Conservation (phyloP, 1,140 invertebrate species). For the Meloidogyne exigua region DNA sequence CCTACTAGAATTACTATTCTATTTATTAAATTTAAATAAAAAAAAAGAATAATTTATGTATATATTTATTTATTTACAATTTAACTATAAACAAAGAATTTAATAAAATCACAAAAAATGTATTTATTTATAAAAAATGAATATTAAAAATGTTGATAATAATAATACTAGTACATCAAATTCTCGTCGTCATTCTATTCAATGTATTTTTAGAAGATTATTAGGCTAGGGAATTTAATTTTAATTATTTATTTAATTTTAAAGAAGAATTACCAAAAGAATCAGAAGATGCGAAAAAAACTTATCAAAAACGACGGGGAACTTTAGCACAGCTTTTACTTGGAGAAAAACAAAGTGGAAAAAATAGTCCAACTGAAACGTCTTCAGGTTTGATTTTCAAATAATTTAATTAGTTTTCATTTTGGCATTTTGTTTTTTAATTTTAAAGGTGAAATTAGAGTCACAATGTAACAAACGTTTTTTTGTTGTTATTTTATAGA, state of each 20-base stretch:
- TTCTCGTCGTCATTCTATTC: not conserved
- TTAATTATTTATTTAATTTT: not conserved
- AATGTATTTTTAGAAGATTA: constrained; percentile 5
- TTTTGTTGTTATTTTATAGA: not conserved
- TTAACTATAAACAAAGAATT: not conserved
- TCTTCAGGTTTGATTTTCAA: not conserved
- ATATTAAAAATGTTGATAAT: not conserved
- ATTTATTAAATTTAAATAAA: too few species aligned
- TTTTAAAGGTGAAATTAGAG: too few species aligned
- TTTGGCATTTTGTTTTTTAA: not conserved
- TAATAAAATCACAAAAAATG: not conserved
- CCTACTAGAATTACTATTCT: not conserved
- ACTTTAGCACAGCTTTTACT: not conserved
- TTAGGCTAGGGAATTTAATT: not conserved
- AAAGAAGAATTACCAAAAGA: not conserved
- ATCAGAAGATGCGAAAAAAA: not conserved
- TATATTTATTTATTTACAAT: not conserved
- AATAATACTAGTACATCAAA: too few species aligned
- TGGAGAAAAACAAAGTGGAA: not conserved
- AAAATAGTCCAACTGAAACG: not conserved
- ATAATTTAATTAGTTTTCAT: not conserved
- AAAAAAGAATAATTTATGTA: not conserved
- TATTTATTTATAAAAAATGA: not conserved
- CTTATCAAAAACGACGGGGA: not conserved
- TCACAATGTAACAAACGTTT: too few species aligned